phyloP scores from a whole-genome alignment of 2,888 invertebrate species.

The Microdon myrmicae region DNA sequence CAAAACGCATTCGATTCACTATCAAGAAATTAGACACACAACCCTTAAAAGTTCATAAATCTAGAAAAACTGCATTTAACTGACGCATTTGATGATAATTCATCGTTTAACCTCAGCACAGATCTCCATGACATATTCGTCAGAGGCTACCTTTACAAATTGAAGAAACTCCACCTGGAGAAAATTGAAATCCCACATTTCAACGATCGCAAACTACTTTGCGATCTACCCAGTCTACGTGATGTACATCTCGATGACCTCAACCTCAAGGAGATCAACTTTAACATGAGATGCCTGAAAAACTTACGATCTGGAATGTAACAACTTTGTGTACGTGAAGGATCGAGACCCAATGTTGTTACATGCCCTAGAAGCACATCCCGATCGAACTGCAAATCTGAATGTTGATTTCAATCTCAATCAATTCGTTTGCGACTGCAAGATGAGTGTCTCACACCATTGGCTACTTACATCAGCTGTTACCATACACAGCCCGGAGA shows the following conservation, averaged over 20 bases:
- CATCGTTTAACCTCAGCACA: slow-evolving; percentile 71
- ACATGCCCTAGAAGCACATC: slow-evolving; percentile 69
- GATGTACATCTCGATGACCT: slow-evolving; percentile 79
- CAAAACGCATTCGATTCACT: slow-evolving; percentile 75
- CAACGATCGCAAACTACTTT: slow-evolving; percentile 74
- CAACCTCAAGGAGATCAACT: slow-evolving; percentile 71
- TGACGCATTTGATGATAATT: slow-evolving; percentile 77
- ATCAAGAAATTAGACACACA: slow-evolving; percentile 76
- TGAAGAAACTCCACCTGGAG: slow-evolving; percentile 79
- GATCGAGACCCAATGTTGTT: slow-evolving; percentile 70
- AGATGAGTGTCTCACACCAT: slow-evolving; percentile 70
- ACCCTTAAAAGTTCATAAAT: slow-evolving; percentile 76
- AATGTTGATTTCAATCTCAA: slow-evolving; percentile 75
- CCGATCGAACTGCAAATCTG: slow-evolving; percentile 66
- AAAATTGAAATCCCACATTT: slow-evolving; percentile 79
- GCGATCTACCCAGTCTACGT: slow-evolving; percentile 74
- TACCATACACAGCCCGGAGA: slow-evolving; percentile 70
- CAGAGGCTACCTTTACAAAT: slow-evolving; percentile 73
- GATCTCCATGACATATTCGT: slow-evolving; percentile 79
- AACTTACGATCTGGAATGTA: slow-evolving; percentile 75
- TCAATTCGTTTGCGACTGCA: slow-evolving; percentile 77
- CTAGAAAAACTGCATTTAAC: slow-evolving; percentile 77
- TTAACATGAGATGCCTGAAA: slow-evolving; percentile 75
- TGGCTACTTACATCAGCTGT: slow-evolving; percentile 75
- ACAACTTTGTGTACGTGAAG: slow-evolving; percentile 72